phyloP scores from a whole-genome alignment of 2,888 invertebrate genomes.

The Trissolcus japonicus region DNA sequence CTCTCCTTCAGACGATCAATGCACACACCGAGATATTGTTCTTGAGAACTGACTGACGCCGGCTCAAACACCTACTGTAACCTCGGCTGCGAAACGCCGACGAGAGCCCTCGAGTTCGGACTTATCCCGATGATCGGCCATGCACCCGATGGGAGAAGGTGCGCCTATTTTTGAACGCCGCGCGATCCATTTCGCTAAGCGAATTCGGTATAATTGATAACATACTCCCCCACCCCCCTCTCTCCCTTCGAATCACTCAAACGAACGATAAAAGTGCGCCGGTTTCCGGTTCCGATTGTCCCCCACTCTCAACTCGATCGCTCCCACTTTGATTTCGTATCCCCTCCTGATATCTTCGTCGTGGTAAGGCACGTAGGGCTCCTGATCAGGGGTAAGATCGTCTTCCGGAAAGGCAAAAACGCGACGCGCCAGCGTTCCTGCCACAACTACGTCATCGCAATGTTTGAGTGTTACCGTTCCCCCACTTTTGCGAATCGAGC shows the following conservation, averaged over 20 bases:
- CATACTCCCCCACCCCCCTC: constrained; percentile 17
- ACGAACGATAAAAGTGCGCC: constrained; percentile 18
- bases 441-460: constrained; percentile 73
- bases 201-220: constrained; percentile 26
- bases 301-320: constrained; percentile 20
- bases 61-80: constrained; percentile 31
- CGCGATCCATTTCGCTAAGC: constrained; percentile 15
- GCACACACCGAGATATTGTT: constrained; percentile 41
- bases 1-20: constrained; percentile 31
- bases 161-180: constrained; percentile 13
- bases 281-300: constrained; percentile 35
- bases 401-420: constrained; percentile 68
- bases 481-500: constrained; percentile 63
- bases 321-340: constrained; percentile 28
- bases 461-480: constrained; percentile 73
- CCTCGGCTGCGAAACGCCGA: constrained; percentile 9
- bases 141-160: constrained; percentile 22
- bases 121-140: constrained; percentile 22
- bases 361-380: constrained; percentile 44
- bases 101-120: constrained; percentile 12
- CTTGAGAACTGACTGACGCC: constrained; percentile 34
- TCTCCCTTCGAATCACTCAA: constrained; percentile 26
- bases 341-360: constrained; percentile 33
- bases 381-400: constrained; percentile 57
- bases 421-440: constrained; percentile 70